A percentile compares a stretch with the other conserved stretches of the same genome.
phyloP scores from a whole-genome alignment of 2,888 invertebrate species.

The Osmoderma eremita region DNA sequence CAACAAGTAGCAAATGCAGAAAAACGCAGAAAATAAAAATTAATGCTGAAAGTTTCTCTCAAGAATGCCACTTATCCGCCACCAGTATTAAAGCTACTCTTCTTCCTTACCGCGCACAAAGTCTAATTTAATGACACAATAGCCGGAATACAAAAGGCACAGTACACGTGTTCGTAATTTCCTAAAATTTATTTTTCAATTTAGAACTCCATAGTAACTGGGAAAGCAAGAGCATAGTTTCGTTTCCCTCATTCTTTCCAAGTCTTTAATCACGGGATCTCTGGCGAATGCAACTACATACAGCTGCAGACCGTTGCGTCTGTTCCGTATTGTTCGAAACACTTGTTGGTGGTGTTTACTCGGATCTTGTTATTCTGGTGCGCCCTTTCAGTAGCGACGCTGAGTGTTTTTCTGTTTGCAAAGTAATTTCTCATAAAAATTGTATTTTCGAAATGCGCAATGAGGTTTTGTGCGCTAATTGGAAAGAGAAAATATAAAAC shows the following conservation, averaged over 20 bases:
- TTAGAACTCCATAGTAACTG: constrained; percentile 12
- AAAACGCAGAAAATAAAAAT: constrained; percentile 5
- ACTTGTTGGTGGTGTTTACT: constrained; percentile 22
- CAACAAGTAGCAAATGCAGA: neutral
- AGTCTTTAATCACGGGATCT: constrained; percentile 16
- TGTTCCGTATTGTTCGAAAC: constrained; percentile 11
- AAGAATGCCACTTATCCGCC: constrained; percentile 11
- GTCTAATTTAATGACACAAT: constrained; percentile 35
- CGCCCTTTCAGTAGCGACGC: neutral
- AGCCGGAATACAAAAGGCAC: neutral
- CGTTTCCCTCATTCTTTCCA: constrained; percentile 9
- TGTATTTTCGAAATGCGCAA: constrained; percentile 9
- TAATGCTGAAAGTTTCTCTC: constrained; percentile 15
- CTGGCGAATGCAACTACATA: constrained; percentile 2
- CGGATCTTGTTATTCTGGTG: constrained; percentile 10
- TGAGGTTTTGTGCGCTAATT: constrained; percentile 2
- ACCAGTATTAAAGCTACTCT: constrained; percentile 3
- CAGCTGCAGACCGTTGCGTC: neutral
- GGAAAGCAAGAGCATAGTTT: constrained; percentile 1
- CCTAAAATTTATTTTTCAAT: constrained; percentile 33
- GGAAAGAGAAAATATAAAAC: constrained; percentile 2
- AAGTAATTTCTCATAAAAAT: constrained; percentile 26
- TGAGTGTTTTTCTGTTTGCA: constrained; percentile 11
- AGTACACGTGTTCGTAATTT: constrained; percentile 32
- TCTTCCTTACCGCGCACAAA: neutral